A percentile compares a stretch with the other conserved stretches of the same genome.
phyloP scores from a whole-genome alignment of 2,797 vertebrate genomes.

The Coregonus ussuriensis region DNA sequence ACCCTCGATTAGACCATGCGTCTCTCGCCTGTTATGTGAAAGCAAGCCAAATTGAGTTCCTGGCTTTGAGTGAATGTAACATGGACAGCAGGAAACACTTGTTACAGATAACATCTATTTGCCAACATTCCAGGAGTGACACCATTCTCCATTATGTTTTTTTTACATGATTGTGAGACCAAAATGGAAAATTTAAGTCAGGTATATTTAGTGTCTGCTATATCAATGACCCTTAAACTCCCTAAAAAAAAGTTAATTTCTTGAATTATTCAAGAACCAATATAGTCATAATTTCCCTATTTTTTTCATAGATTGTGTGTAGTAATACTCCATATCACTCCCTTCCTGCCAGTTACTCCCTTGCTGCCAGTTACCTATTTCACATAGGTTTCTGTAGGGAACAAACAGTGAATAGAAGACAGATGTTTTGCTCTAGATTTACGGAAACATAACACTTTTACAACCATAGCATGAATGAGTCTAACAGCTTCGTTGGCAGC shows the following conservation, averaged over 20 bases:
- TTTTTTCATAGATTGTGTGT: neutral
- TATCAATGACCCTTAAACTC: neutral
- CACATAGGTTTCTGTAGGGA: neutral
- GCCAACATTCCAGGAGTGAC: slow-evolving; percentile 54
- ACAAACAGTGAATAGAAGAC: neutral
- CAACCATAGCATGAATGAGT: too few relatives aligned
- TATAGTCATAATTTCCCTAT: neutral
- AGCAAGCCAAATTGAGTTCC: slow-evolving; percentile 58
- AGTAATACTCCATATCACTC: neutral
- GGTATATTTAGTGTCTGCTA: neutral
- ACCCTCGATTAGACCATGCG: slow-evolving; percentile 64
- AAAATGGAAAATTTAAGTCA: slow-evolving; percentile 25
- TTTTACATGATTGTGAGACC: slow-evolving; percentile 24
- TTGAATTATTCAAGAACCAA: neutral
- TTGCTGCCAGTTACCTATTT: neutral
- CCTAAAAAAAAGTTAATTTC: neutral
- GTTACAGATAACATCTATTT: slow-evolving; percentile 62
- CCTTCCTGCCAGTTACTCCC: neutral
- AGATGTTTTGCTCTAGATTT: neutral
- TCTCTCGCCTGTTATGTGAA: slow-evolving; percentile 56
- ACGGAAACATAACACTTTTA: neutral
- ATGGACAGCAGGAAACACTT: slow-evolving; percentile 58
- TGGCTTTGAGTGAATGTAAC: slow-evolving; percentile 34
- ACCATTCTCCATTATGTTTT: slow-evolving; percentile 46
- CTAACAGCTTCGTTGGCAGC: neutral